phyloP scores from a whole-genome alignment of 2,888 invertebrate genomes.

The Clepsis dumicolana region DNA sequence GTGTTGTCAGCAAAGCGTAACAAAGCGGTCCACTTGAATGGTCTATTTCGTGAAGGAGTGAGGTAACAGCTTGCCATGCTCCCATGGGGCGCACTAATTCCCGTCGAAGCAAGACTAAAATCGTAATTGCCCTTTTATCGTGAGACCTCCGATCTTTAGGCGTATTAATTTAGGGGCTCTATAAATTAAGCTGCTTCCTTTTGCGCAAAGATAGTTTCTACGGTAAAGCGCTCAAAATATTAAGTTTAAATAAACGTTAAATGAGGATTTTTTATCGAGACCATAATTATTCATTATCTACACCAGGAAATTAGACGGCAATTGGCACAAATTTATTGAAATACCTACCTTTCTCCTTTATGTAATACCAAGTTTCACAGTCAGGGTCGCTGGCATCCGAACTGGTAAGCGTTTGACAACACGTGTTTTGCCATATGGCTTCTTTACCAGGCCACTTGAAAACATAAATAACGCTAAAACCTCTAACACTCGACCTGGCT shows the following conservation, averaged over 20 bases:
- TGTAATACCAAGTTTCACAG: constrained; percentile 57
- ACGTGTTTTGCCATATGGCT: constrained; percentile 75
- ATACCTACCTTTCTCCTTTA: neutral
- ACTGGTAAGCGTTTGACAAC: constrained; percentile 57
- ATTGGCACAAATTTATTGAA: neutral
- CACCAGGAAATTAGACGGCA: neutral
- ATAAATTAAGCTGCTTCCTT: constrained; percentile 50
- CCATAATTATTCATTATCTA: neutral
- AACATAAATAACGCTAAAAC: constrained; percentile 56
- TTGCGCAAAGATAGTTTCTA: constrained; percentile 43
- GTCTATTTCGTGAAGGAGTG: constrained; percentile 51
- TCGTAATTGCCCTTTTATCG: constrained; percentile 62
- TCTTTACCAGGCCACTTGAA: constrained; percentile 69
- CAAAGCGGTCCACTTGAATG: constrained; percentile 54
- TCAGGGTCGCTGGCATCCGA: constrained; percentile 61
- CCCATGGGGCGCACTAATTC: constrained; percentile 65
- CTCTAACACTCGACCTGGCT: constrained; percentile 53
- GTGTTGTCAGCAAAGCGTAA: constrained; percentile 52
- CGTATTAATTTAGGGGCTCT: constrained; percentile 54
- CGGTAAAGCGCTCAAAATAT: constrained; percentile 40
- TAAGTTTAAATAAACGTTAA: neutral
- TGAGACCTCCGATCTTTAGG: constrained; percentile 44
- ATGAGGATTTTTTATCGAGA: neutral
- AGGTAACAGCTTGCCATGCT: constrained; percentile 54
- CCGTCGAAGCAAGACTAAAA: constrained; percentile 60